A percentile compares a stretch with the other conserved stretches of the same genome.
phyloP scores from a whole-genome alignment of 2,797 vertebrate genomes.

The Argya squamiceps region DNA sequence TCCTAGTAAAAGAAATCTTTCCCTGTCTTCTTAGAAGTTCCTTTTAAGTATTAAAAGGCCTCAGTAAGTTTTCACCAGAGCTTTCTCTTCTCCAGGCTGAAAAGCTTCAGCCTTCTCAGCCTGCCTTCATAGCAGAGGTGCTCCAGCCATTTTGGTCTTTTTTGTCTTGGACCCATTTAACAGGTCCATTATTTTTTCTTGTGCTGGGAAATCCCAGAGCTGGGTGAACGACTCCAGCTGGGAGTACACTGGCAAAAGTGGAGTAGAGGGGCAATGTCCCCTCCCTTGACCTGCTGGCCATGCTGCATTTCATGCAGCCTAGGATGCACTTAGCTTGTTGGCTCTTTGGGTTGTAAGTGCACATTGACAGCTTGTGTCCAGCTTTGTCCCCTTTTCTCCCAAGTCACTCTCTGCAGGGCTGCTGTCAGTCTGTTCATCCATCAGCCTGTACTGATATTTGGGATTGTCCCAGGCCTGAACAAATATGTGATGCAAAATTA shows the following conservation, averaged over 20 bases:
- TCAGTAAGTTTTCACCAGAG: not conserved
- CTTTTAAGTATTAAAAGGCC: not conserved
- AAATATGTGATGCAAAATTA: not conserved
- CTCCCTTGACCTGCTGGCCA: not conserved
- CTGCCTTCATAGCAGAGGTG: not conserved
- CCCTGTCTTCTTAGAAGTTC: not conserved
- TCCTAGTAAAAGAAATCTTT: not conserved
- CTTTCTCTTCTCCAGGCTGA: not conserved
- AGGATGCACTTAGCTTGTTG: not conserved
- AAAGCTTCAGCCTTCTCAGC: not conserved
- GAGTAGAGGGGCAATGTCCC: not conserved
- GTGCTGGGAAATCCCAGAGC: not conserved
- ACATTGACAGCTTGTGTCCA: not conserved
- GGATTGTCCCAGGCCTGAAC: not conserved
- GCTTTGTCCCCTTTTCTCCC: not conserved
- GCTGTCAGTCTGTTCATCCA: not conserved
- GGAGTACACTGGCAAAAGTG: rapidly evolving
- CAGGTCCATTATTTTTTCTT: not conserved
- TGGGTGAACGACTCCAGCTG: not conserved
- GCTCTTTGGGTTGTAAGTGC: not conserved
- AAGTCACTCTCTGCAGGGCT: not conserved
- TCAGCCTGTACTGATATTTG: not conserved
- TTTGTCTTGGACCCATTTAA: not conserved
- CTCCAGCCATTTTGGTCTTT: not conserved
- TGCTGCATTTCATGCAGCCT: not conserved